A percentile compares a stretch with the other conserved stretches of the same genome.
phyloP scores from a whole-genome alignment of 2,113 vertebrate genomes.

The Pimephales promelas region DNA sequence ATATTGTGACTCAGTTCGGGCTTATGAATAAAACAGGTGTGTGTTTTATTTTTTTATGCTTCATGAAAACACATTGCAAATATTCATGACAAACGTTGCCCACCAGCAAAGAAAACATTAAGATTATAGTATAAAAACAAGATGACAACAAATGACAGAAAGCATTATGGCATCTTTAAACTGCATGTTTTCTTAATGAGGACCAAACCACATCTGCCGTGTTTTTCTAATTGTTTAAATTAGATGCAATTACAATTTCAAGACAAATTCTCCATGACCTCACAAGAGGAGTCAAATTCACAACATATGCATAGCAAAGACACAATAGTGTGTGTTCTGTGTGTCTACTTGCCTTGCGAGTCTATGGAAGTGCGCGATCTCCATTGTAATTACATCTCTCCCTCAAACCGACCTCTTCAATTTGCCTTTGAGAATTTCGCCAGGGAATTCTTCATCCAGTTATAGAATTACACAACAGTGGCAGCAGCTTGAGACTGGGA shows the following conservation, averaged over 20 bases:
- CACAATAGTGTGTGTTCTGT: not conserved
- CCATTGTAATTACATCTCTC: slow-evolving; percentile 59
- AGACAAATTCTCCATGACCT: not conserved
- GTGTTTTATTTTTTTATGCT: not conserved
- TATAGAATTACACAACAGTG: slow-evolving; percentile 57
- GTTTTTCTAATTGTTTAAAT: not conserved
- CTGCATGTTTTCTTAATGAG: slow-evolving; percentile 3
- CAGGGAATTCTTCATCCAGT: slow-evolving; percentile 56
- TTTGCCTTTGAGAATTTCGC: slow-evolving; percentile 58
- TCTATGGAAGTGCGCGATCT: slow-evolving; percentile 39
- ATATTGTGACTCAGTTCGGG: not conserved
- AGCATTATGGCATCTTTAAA: not conserved
- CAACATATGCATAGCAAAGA: not conserved
- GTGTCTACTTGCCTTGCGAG: not conserved
- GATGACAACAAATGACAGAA: not conserved
- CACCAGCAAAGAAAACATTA: not conserved
- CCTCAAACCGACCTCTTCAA: slow-evolving; percentile 38
- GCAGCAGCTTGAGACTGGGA: slow-evolving; percentile 41
- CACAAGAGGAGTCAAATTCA: not conserved
- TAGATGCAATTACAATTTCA: slow-evolving; percentile 10
- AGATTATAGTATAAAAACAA: not conserved
- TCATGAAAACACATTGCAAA: not conserved
- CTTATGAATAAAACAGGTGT: not conserved
- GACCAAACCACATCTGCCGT: not conserved
- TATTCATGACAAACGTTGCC: not conserved